These are phyloP conservation scores for Henicopernis longicauda DNA, from an alignment of 2,113 vertebrate species.

Conservation along the genomic window DNA sequence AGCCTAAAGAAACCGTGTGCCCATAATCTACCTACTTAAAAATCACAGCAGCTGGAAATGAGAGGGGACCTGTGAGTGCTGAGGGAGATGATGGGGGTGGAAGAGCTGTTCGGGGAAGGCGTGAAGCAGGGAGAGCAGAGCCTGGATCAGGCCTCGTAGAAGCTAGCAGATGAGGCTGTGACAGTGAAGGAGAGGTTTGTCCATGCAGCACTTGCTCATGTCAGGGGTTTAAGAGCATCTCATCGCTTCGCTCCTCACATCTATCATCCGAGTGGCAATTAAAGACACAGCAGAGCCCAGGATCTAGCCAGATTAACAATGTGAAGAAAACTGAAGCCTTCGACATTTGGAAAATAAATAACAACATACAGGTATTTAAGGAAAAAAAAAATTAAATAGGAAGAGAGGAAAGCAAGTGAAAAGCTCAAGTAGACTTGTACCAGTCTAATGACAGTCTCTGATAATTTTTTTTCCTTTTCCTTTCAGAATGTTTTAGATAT, in stretches of 20 bases:
- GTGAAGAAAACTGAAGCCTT: neutral
- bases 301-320: neutral
- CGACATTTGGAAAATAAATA: neutral
- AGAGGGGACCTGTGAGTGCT: too few relatives aligned
- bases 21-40: neutral
- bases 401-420: neutral
- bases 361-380: rapidly evolving
- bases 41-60: neutral
- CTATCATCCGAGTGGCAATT: neutral
- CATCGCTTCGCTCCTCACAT: neutral
- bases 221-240: neutral
- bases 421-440: neutral
- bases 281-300: neutral
- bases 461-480: neutral
- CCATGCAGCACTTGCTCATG: neutral
- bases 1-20: neutral
- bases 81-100: neutral
- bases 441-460: rapidly evolving
- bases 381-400: too few relatives aligned
- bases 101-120: neutral
- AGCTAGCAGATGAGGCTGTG: neutral
- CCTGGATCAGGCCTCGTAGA: neutral
- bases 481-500: neutral
- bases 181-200: neutral
- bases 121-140: neutral